Base-by-base conservation (phyloP, 2,888 invertebrate species). In the Polietes domitor region DNA sequence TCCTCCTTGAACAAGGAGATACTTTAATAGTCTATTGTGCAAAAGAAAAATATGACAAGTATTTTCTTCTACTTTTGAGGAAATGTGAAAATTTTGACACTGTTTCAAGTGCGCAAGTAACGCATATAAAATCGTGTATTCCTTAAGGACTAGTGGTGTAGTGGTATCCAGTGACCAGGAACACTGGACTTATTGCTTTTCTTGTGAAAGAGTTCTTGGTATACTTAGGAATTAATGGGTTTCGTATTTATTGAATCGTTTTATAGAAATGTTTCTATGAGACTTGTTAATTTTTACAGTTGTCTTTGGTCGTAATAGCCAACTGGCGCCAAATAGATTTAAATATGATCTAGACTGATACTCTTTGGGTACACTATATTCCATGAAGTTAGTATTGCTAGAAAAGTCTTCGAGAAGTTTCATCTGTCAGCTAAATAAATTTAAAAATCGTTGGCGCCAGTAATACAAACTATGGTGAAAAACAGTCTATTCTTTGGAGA, bases 71-170 rank as follows among this genome's bases (percentile, higher is more conserved):
- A 50, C 17, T 26, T 9, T 68, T 2, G 43, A 6, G 68, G 28
- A 61, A 68, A 68, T 76, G 81, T 84, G 84, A 81, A 63, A 78
- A 79, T 73, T 79, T 79, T 79, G 5, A 79, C 81, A 84, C 84
- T 81, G 5, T 24, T 9, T 79, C 21, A 43, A 53, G 65, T 55
- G 41, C 24, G n/a, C n/a, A n/a, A n/a, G n/a, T n/a, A n/a, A n/a
- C n/a, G n/a, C n/a, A n/a, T n/a, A n/a, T n/a, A n/a, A n/a, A 50
- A 24, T 47, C 7, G 24, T 0, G n/a, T 37, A 43, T 63, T 55
- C 24, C 26, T 0, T 47, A 72, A 37, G 55, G 80, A 21, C 43
- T 53, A 55, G 37, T 28, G 12, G 9, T 0, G 21, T 21, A 37
- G 21, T 12, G 2, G 4, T 58, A 4, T 77, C 28, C 10, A 50